Evolutionary conservation across 2,113 vertebrate species (phyloP).

Genomic region (mouse (Mus musculus)): DNA sequence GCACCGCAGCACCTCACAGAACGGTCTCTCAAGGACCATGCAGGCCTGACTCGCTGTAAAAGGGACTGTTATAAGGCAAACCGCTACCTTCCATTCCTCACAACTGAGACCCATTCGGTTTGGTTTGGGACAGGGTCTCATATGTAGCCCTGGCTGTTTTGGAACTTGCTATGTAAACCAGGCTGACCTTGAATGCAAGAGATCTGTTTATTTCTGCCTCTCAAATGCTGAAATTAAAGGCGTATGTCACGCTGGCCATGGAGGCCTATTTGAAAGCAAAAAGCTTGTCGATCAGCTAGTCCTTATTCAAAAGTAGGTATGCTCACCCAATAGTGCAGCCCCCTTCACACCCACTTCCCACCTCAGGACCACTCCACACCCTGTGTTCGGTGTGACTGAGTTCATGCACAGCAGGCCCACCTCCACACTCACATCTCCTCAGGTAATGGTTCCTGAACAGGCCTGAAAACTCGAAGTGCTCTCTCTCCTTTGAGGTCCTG

Average conservation of each 20-base stretch:
- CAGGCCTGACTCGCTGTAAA: too few relatives aligned
- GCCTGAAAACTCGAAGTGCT: background rate
- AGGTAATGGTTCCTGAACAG: background rate
- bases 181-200: background rate
- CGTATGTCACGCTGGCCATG: background rate
- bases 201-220: background rate
- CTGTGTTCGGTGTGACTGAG: background rate
- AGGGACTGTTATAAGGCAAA: too few relatives aligned
- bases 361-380: background rate
- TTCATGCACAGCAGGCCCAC: background rate
- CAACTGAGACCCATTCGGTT: background rate
- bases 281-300: background rate
- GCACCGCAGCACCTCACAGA: background rate
- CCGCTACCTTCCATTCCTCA: background rate
- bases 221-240: background rate
- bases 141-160: background rate
- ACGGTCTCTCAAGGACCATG: too few relatives aligned
- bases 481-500: background rate
- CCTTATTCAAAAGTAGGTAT: background rate
- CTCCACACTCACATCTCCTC: background rate
- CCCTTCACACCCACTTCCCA: background rate
- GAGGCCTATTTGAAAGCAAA: background rate
- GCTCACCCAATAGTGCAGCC: background rate
- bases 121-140: background rate
- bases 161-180: background rate